Percentiles rank a stretch among this genome's conserved stretches.
These are phyloP conservation scores for Pachliopta kotzebuea DNA, from an alignment of 2,888 invertebrate species.

Conservation along the genomic window DNA sequence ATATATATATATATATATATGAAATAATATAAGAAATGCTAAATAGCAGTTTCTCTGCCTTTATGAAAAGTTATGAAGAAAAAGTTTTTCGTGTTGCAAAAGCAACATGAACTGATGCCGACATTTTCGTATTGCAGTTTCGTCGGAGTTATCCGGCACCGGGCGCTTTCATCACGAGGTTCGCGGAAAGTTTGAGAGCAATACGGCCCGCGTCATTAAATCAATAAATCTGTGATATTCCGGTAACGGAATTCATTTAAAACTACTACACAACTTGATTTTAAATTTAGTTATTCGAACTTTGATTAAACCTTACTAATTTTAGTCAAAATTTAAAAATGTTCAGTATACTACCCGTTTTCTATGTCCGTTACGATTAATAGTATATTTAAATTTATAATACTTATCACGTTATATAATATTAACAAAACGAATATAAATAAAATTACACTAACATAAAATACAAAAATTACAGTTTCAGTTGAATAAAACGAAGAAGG, in stretches of 20 bases:
- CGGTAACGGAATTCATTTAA: conserved; percentile 9
- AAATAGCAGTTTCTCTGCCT: conserved; percentile 12
- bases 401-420: not conserved
- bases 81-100: conserved; percentile 26
- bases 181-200: conserved; percentile 20
- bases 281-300: not conserved
- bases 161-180: conserved; percentile 12
- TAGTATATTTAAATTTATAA: not conserved
- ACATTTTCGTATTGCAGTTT: conserved; percentile 6
- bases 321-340: not conserved
- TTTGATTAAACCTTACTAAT: not conserved
- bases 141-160: conserved; percentile 2
- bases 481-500: conserved; percentile 1
- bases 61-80: conserved; percentile 13
- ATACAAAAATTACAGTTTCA: not conserved
- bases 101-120: conserved; percentile 13
- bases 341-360: not conserved
- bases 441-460: no score
- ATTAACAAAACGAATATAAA: not conserved
- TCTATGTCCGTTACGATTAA: not conserved
- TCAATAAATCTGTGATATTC: conserved; percentile 10
- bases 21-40: conserved; percentile 6
- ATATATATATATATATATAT: no score
- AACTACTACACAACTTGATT: not conserved
- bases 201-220: conserved; percentile 17